Evolutionary conservation across 2,797 vertebrate genomes (phyloP).

Genomic region (Aerospiza tachiro): DNA sequence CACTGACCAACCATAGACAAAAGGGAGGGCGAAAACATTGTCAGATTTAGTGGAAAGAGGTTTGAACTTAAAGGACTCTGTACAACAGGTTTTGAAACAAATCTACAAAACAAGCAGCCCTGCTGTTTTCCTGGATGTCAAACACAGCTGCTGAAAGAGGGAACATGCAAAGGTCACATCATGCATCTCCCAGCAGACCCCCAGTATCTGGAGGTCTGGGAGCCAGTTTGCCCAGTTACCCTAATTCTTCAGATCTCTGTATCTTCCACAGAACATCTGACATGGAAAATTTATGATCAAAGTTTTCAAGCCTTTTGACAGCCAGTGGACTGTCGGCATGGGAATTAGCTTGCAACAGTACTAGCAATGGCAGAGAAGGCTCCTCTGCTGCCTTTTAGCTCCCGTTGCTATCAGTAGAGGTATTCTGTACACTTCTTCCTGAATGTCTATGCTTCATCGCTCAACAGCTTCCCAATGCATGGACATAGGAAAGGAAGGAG

Average conservation of each 20-base stretch:
- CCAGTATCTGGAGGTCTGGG: rapidly evolving
- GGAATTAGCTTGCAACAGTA: not conserved
- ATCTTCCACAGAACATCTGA: not conserved
- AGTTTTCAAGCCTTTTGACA: not conserved
- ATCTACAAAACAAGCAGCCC: not conserved
- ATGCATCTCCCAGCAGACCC: not conserved
- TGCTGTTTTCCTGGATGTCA: not conserved
- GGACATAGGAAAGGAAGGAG: not conserved
- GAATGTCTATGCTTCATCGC: not conserved
- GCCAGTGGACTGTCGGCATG: not conserved
- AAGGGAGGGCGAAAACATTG: not conserved
- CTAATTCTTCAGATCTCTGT: not conserved
- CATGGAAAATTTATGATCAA: not conserved
- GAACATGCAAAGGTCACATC: not conserved
- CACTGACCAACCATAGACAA: not conserved
- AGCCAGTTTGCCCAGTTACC: not conserved
- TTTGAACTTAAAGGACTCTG: not conserved
- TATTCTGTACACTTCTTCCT: not conserved
- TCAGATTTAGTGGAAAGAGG: not conserved
- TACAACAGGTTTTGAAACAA: not conserved
- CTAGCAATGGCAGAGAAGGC: not conserved
- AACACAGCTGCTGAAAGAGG: not conserved
- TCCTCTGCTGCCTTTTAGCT: not conserved
- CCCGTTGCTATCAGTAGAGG: not conserved
- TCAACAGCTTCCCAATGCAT: not conserved